Conservation (phyloP, 2,797 vertebrate species). For the Falco naumanni region DNA sequence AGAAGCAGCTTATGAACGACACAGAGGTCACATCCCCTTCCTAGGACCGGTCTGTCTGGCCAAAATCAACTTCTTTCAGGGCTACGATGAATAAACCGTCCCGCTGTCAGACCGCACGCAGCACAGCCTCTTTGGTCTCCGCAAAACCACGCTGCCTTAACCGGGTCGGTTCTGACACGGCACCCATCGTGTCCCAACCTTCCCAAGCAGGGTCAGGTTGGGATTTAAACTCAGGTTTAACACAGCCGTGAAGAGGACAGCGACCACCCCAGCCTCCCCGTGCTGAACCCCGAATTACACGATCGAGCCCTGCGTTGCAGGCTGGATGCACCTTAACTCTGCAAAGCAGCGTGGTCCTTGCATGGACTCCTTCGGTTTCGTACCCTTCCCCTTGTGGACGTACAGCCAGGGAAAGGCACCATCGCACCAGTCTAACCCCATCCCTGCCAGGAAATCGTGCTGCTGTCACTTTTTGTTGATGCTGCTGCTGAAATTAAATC, state of each 20-base stretch:
- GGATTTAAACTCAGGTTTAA: not conserved
- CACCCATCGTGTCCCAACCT: not conserved
- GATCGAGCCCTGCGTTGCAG: not conserved
- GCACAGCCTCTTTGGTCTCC: not conserved
- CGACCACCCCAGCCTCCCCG: not conserved
- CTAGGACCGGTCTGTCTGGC: not conserved
- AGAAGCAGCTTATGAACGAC: not conserved
- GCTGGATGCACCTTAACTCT: not conserved
- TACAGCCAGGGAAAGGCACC: not conserved
- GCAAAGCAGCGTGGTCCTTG: not conserved
- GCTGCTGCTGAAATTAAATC: not conserved
- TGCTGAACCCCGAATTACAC: not conserved
- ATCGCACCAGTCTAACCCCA: not conserved
- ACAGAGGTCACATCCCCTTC: not conserved
- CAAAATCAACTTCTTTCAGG: not conserved
- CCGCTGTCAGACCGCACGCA: rapidly evolving
- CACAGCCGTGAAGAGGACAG: not conserved
- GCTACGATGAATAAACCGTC: not conserved
- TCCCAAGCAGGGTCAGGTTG: not conserved
- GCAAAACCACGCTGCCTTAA: not conserved
- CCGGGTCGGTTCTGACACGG: not conserved
- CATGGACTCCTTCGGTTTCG: not conserved
- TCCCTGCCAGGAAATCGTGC: not conserved
- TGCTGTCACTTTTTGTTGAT: not conserved
- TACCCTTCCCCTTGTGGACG: not conserved